These are phyloP conservation scores for Gavia stellata DNA, from an alignment of 2,113 vertebrate species.

Conservation along the genomic window DNA sequence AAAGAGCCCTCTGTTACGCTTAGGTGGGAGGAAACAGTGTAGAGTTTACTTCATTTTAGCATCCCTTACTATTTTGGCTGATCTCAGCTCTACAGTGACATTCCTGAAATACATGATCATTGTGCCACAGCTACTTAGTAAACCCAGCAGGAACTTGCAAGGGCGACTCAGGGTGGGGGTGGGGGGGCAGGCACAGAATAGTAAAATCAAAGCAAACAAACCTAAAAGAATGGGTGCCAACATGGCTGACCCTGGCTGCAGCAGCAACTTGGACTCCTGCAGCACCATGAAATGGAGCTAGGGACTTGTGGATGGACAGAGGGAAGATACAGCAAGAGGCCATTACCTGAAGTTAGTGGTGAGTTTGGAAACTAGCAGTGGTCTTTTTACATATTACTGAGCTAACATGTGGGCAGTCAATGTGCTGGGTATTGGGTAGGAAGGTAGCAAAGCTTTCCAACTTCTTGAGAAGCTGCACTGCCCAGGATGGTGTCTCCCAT, in stretches of 20 bases:
- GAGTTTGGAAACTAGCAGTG: neutral
- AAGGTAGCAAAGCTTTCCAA: neutral
- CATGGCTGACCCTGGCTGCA: neutral
- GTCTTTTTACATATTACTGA: neutral
- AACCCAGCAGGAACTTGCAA: neutral
- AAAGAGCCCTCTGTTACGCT: neutral
- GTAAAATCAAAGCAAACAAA: neutral
- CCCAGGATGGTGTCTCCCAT: neutral
- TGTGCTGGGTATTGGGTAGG: neutral
- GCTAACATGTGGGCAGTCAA: neutral
- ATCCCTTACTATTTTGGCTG: neutral
- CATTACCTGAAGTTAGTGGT: neutral
- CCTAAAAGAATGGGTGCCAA: neutral
- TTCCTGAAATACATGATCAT: neutral
- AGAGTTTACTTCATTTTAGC: neutral
- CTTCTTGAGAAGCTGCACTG: neutral
- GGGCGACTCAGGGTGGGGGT: accelerated
- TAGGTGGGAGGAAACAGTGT: neutral
- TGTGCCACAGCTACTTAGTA: neutral
- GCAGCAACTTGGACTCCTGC: neutral
- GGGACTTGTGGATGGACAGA: neutral
- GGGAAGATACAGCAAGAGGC: neutral
- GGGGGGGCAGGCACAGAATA: neutral
- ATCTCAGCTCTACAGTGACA: neutral
- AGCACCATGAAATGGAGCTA: neutral